Conservation (phyloP, 1,140 invertebrate species). For the Bombyx mandarina region DNA sequence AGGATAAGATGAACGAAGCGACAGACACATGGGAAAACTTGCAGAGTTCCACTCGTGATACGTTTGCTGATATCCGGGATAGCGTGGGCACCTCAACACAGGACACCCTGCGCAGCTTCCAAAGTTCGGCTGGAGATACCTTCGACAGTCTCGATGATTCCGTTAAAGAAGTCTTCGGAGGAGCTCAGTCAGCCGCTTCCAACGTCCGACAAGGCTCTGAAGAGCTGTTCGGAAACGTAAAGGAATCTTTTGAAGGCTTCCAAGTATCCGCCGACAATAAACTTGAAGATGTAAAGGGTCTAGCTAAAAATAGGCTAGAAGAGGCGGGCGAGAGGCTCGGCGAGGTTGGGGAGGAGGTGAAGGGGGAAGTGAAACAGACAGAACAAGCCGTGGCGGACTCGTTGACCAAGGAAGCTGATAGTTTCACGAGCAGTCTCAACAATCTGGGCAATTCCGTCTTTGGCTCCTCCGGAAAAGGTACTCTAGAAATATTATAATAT, state of each 20-base stretch:
- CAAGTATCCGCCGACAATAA: slow-evolving; percentile 57
- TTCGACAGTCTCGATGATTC: slow-evolving; percentile 62
- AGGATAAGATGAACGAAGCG: slow-evolving; percentile 44
- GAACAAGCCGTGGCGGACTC: slow-evolving; percentile 30
- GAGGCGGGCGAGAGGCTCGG: slow-evolving; percentile 32
- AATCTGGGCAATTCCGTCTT: slow-evolving; percentile 58
- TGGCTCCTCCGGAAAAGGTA: slow-evolving; percentile 54
- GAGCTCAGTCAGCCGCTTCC: slow-evolving; percentile 24
- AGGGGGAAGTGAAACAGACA: slow-evolving; percentile 23
- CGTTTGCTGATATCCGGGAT: slow-evolving; percentile 48
- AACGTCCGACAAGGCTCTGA: slow-evolving; percentile 32
- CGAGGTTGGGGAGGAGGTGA: slow-evolving; percentile 23
- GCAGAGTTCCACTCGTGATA: slow-evolving; percentile 53
- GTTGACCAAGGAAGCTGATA: slow-evolving; percentile 38
- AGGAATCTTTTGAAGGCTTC: slow-evolving; percentile 54
- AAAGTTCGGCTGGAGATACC: slow-evolving; percentile 60
- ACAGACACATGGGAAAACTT: slow-evolving; percentile 50
- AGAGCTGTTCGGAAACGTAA: slow-evolving; percentile 43
- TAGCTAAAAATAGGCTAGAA: slow-evolving; percentile 33
- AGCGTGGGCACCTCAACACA: slow-evolving; percentile 52
- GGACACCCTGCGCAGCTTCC: slow-evolving; percentile 57
- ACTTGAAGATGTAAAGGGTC: slow-evolving; percentile 47
- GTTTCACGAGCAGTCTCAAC: slow-evolving; percentile 53
- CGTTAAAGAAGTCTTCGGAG: slow-evolving; percentile 34
- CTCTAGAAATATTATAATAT: not conserved